phyloP scores from a whole-genome alignment of 1,140 invertebrate genomes.

The Brachionus sp. region DNA sequence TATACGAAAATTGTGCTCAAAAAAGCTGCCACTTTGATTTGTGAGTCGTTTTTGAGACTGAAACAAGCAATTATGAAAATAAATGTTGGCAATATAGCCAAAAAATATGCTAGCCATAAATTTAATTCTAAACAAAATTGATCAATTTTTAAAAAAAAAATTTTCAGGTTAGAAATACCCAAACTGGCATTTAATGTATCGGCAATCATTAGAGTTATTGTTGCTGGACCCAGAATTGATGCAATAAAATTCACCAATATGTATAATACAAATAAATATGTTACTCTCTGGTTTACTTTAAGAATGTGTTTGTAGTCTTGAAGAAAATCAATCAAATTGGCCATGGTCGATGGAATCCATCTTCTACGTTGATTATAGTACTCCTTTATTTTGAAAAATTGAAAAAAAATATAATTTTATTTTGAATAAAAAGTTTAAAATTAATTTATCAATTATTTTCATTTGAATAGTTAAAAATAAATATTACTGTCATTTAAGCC shows the following conservation, averaged over 20 bases:
- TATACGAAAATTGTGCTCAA: constrained; percentile 55
- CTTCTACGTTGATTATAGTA: constrained; percentile 63
- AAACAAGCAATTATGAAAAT: constrained; percentile 62
- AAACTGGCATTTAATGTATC: constrained; percentile 65
- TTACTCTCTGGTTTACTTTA: constrained; percentile 65
- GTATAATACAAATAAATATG: constrained; percentile 62
- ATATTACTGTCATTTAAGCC: no score
- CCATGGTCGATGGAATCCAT: constrained; percentile 67
- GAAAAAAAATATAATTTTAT: background rate
- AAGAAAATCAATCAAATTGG: constrained; percentile 66
- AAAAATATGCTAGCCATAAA: constrained; percentile 57
- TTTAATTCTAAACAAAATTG: constrained; percentile 51
- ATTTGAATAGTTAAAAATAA: no score
- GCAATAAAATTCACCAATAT: constrained; percentile 60
- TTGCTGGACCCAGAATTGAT: constrained; percentile 66
- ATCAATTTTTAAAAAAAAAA: background rate
- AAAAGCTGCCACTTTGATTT: constrained; percentile 55
- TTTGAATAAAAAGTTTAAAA: background rate
- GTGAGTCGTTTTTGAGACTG: constrained; percentile 58
- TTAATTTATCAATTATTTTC: no score
- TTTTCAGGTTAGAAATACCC: constrained; percentile 49
- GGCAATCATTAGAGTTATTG: constrained; percentile 67
- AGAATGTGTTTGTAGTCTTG: constrained; percentile 63
- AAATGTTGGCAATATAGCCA: constrained; percentile 61
- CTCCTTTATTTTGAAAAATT: constrained; percentile 48